Percentiles rank a stretch among this genome's conserved stretches.
Conservation (phyloP, 2,888 invertebrate species). For the Leucania comma region DNA sequence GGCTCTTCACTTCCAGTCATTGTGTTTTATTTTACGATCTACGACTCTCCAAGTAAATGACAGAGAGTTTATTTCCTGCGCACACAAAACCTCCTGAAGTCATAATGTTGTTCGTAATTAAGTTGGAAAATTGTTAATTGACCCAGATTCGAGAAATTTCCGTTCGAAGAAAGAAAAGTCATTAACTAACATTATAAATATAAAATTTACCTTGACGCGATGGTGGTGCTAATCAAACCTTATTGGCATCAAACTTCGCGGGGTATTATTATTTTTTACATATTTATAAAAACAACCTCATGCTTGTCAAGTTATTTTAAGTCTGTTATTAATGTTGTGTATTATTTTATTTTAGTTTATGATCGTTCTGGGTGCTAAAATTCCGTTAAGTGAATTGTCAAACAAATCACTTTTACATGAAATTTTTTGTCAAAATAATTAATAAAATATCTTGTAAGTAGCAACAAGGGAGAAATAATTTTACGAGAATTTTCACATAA, state of each 20-base stretch:
- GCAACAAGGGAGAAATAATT: not conserved
- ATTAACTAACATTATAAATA: constrained; percentile 18
- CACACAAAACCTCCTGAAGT: constrained; percentile 15
- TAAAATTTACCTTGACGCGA: constrained; percentile 13
- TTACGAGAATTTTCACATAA: not conserved
- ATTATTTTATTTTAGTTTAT: not conserved
- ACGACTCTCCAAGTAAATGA: constrained; percentile 5
- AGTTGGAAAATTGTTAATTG: constrained; percentile 39
- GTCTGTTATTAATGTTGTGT: not conserved
- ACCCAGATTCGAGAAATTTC: constrained; percentile 22
- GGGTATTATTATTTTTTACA: not conserved
- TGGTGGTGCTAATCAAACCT: constrained; percentile 23
- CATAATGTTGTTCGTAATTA: constrained; percentile 22
- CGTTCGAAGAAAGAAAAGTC: constrained; percentile 31
- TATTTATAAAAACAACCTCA: not conserved
- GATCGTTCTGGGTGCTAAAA: not conserved
- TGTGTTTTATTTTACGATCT: constrained; percentile 33
- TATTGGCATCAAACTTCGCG: constrained; percentile 5
- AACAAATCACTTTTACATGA: not conserved
- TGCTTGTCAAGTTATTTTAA: constrained; percentile 3
- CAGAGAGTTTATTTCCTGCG: constrained; percentile 20
- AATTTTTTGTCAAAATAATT: constrained; percentile 12
- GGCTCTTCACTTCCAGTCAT: not conserved
- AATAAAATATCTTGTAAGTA: constrained; percentile 7
- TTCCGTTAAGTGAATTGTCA: not conserved